Conservation (phyloP, 1,140 invertebrate genomes). For the Drosophila nigromelanica region DNA sequence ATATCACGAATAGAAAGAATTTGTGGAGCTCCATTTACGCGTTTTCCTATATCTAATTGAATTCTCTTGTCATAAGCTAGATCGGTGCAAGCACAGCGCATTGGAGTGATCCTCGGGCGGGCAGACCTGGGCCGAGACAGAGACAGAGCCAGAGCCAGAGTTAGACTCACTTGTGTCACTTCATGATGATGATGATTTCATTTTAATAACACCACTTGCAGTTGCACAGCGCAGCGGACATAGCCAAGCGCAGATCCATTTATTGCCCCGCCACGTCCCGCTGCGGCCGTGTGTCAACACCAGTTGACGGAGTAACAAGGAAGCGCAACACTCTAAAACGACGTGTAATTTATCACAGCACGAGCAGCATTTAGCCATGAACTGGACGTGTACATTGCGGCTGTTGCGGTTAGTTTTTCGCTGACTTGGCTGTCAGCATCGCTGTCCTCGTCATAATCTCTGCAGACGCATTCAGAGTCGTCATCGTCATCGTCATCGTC, state of each 20-base stretch:
- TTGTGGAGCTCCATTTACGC: slow-evolving; percentile 39
- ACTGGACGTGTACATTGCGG: slow-evolving; percentile 51
- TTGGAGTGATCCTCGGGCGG: slow-evolving; percentile 25
- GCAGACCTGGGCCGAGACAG: background rate
- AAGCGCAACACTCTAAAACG: slow-evolving; percentile 75
- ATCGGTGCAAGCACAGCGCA: slow-evolving; percentile 45
- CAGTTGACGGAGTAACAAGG: slow-evolving; percentile 78
- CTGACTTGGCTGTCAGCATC: slow-evolving; percentile 39
- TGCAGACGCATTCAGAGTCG: slow-evolving; percentile 31
- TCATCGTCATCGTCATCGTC: slow-evolving; percentile 25
- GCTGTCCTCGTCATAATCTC: slow-evolving; percentile 49
- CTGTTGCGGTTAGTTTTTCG: slow-evolving; percentile 39
- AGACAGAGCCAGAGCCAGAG: background rate
- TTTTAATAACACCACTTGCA: slow-evolving; percentile 75
- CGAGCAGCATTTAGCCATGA: slow-evolving; percentile 77
- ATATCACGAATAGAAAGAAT: slow-evolving; percentile 12
- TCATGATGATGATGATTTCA: slow-evolving; percentile 77
- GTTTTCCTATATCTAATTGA: slow-evolving; percentile 61
- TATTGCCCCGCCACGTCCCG: slow-evolving; percentile 43
- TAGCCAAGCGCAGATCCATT: slow-evolving; percentile 32
- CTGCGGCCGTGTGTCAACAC: slow-evolving; percentile 64
- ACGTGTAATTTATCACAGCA: slow-evolving; percentile 78
- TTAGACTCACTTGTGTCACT: slow-evolving; percentile 57
- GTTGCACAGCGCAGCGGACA: slow-evolving; percentile 12
- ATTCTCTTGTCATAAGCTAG: slow-evolving; percentile 71